Base-by-base conservation (phyloP, 2,888 invertebrate species). In the Acanthosepion esculentum region DNA sequence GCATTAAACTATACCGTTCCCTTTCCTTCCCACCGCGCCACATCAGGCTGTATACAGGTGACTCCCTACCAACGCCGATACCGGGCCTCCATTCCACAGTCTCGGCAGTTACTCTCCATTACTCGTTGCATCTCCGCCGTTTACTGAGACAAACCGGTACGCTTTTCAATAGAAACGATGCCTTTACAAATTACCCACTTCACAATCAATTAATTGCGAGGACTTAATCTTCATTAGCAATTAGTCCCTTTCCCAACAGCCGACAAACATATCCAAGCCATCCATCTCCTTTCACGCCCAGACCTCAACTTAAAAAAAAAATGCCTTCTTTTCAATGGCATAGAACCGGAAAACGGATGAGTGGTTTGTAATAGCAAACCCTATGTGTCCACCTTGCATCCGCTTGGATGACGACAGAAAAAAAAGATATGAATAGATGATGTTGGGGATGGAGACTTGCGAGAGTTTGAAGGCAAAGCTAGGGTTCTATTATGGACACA, bases 171-270 rank as follows among this genome's bases (percentile, higher is more conserved):
- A 12, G 4, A 78, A 12, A 78, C n/a, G 78, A 78, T 78, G 33
- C n/a, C 15, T 78, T 78, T 78, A 78, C 78, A 78, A 78, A 78
- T 78, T 78, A n/a, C 78, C 10, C 78, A n/a, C 15, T 33, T 78
- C n/a, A n/a, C 78, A 78, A 78, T 78, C 78, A 78, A n/a, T 78
- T 78, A n/a, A 78, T 78, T n/a, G 78, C n/a, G 78, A 78, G 15
- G 18, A 78, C 78, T 78, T 78, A 78, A 78, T 78, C 78, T 33
- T 78, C 12, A 78, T 78, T 78, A 78, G 33, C 78, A 78, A 78
- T 78, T 78, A 78, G 78, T 78, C 18, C 12, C n/a, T 33, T n/a
- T 10, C 78, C n/a, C 4, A 78, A 78, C 12, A 78, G n/a, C 78
- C 78, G n/a, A n/a, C 78, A n/a, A n/a, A 78, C n/a, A 59, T 6